These are phyloP conservation scores for Rhyacophila evoluta DNA, from an alignment of 2,888 invertebrate genomes.

Conservation along the genomic window DNA sequence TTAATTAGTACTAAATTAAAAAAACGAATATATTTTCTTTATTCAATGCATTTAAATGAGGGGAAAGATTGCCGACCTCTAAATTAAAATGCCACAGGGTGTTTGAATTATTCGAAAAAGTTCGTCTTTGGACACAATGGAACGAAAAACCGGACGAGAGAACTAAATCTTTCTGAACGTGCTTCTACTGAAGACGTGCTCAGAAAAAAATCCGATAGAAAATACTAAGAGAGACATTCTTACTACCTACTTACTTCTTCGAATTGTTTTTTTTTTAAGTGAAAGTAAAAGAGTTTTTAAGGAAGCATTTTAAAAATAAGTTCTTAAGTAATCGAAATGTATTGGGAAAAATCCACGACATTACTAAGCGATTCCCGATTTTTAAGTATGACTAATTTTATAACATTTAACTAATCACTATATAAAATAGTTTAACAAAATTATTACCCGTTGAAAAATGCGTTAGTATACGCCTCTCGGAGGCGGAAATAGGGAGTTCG, in stretches of 20 bases:
- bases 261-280: slow-evolving; percentile 8
- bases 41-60: too few species aligned
- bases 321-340: neutral
- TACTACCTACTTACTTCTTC: neutral
- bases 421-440: too few species aligned
- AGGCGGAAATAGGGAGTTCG: too few species aligned
- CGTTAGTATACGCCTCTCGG: too few species aligned
- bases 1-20: too few species aligned
- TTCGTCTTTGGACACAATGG: slow-evolving; percentile 47
- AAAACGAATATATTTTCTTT: too few species aligned
- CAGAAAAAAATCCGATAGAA: slow-evolving; percentile 42
- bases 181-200: slow-evolving; percentile 47
- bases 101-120: slow-evolving; percentile 50
- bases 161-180: slow-evolving; percentile 52
- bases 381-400: too few species aligned
- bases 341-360: too few species aligned
- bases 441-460: too few species aligned
- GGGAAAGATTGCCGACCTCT: slow-evolving; percentile 29
- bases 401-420: too few species aligned
- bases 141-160: slow-evolving; percentile 43
- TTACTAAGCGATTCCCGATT: too few species aligned
- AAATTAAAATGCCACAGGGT: slow-evolving; percentile 51
- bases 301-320: neutral
- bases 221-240: neutral
- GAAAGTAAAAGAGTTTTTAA: neutral